Evolutionary conservation across 2,113 vertebrate species (phyloP), one percentile per base, ranked within the genome.

Genomic region (Procavia capensis): DNA sequence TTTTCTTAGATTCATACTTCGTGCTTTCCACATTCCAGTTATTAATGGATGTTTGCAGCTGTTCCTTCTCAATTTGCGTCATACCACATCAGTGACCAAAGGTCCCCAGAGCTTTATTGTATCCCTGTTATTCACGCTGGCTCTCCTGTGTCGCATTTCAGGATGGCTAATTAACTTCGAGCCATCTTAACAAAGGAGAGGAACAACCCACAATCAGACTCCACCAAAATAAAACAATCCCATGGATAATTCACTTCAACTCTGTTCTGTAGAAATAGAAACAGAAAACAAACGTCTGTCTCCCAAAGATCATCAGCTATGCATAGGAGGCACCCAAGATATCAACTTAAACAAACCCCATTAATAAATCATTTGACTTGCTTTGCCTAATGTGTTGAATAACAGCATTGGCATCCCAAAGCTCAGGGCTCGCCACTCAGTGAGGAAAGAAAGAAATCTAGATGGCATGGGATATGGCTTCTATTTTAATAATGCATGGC

Each of bases 361-460:
- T 93, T 96, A 96, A 97, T 96, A 97, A 96, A 61, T 94, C 90
- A 93, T 96, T 90, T n/a, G 83, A 91, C 95, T 84, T 45, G 84
- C 92, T 95, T 95, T 96, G 72, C 86, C 84, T 95, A 66, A 78
- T 61, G 66, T 24, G 25, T 87, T 96, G 87, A 84, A 96, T 87
- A 95, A 93, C 75, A 97, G 64, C 4, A 34, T 47, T 97, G 93
- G 63, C 81, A 29, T 95, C 93, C 70, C 0, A 31, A 91, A 91
- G 75, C 95, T 45, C n/a, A 83, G 34, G 87, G 72, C 47, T 27
- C 89, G 94, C 11, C 2, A 31, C 61, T 39, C 27, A 90, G 14
- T 25, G 76, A 90, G 94, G 66, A 61, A 36, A 96, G 90, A 82
- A 91, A n/a, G 39, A 1, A 79, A 76, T 74, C 47, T 34, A 6